Evolutionary conservation across 1,140 invertebrate species (phyloP).

Genomic region (Rhyzopertha dominica): DNA sequence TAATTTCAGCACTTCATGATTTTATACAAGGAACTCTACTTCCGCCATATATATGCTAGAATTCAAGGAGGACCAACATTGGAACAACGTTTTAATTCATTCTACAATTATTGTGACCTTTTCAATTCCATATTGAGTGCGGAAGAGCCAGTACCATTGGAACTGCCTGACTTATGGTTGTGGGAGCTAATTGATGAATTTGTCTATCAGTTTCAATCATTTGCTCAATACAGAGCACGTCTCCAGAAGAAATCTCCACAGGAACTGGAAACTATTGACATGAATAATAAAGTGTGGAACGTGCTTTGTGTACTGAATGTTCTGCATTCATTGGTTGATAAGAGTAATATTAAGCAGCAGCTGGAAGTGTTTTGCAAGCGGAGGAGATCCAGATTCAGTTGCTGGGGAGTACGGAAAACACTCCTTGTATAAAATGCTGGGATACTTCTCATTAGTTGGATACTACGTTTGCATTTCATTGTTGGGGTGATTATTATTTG

Average conservation of each 20-base stretch:
- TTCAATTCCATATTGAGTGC: conserved; percentile 95
- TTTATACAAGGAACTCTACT: conserved; percentile 97
- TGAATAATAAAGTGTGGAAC: conserved; percentile 94
- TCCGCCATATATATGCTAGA: conserved; percentile 92
- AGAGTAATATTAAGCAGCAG: conserved; percentile 97
- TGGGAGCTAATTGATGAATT: conserved; percentile 99
- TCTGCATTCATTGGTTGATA: conserved; percentile 94
- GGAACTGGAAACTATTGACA: conserved; percentile 73
- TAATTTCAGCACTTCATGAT: conserved; percentile 79
- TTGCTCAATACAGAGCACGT: conserved; percentile 88
- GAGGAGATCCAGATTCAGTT: conserved; percentile 91
- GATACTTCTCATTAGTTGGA: conserved; percentile 97
- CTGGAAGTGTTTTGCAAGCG: conserved; percentile 84
- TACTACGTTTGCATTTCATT: conserved; percentile 93
- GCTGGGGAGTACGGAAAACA: conserved; percentile 95
- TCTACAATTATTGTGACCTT: conserved; percentile 96
- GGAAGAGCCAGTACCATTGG: conserved; percentile 82
- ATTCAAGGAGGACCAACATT: conserved; percentile 80
- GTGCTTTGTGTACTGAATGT: conserved; percentile 97
- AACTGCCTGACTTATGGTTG: conserved; percentile 97
- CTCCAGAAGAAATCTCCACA: conserved; percentile 77
- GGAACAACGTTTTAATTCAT: conserved; percentile 90
- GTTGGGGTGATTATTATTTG: conserved; percentile 97
- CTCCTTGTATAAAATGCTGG: conserved; percentile 98
- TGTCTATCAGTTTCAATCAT: conserved; percentile 92